A percentile compares a stretch with the other conserved stretches of the same genome.
Evolutionary conservation across 2,888 invertebrate species (phyloP).

Genomic region (Aphelenchoides bicaudatus): DNA sequence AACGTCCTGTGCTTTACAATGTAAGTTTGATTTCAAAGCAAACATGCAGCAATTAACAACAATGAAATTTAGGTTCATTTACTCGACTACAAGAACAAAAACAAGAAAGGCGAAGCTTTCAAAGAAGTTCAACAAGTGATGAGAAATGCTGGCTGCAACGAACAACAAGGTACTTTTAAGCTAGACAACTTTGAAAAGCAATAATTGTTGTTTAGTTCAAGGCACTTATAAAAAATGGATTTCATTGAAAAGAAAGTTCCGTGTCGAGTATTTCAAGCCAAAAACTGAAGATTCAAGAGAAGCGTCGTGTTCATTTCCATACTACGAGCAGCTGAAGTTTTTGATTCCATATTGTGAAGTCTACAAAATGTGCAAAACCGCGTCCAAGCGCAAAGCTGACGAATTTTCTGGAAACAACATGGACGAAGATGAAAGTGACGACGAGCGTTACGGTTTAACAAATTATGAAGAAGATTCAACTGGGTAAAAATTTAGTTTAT

Average conservation of each 20-base stretch:
- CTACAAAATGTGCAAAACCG: constrained; percentile 31
- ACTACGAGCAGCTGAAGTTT: constrained; percentile 31
- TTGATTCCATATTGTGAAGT: constrained; percentile 34
- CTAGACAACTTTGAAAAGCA: neutral
- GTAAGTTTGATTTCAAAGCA: no score
- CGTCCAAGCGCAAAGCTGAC: constrained; percentile 19
- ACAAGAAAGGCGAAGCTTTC: constrained; percentile 36
- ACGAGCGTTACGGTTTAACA: constrained; percentile 20
- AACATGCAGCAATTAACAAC: no score
- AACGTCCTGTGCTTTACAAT: constrained; percentile 37
- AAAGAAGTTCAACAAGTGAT: constrained; percentile 36
- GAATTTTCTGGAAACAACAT: constrained; percentile 19
- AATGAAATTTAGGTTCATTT: no score
- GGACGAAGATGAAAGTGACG: constrained; percentile 27
- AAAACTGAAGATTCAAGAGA: constrained; percentile 30
- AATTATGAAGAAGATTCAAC: constrained; percentile 6
- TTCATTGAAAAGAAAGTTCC: constrained; percentile 34
- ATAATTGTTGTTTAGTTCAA: constrained; percentile 29
- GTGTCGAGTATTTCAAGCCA: constrained; percentile 32
- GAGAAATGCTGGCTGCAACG: constrained; percentile 29
- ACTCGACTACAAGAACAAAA: constrained; percentile 36
- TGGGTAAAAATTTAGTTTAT: neutral
- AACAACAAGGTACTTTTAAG: constrained; percentile 28
- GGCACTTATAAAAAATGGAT: constrained; percentile 37
- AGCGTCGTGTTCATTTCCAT: constrained; percentile 30